Base-by-base conservation (phyloP, 2,113 vertebrate genomes). In the Corythoichthys haematopterus region DNA sequence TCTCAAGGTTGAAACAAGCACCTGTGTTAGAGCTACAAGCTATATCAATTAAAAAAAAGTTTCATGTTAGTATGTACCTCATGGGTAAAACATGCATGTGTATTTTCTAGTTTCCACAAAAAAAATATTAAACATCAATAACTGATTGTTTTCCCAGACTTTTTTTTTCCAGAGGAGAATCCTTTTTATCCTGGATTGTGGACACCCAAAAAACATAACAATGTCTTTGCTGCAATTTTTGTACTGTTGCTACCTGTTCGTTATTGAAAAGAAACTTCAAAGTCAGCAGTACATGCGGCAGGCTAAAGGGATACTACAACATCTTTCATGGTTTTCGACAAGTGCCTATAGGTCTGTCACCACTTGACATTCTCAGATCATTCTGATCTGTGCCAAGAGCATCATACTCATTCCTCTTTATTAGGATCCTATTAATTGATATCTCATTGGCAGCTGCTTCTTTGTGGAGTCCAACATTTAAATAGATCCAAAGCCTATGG, bases 401-500 rank as follows among this genome's bases (percentile, higher is more conserved):
- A 60, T 66, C 57, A 52, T 63, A 0, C 57, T 40, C 40, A 35
- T 14, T 40, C 4, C 2, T 55, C 43, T 60, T 79, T 40, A 69
- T 76, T 71, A 74, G 47, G 51, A 64, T 71, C 52, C 56, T 45
- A 64, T 71, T 61, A 69, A 58, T n/a, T 64, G 70, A 61, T 0
- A 16, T 20, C 43, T 66, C 43, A 66, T 50, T 64, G 65, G 53
- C 62, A 71, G 58, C 65, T 47, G 52, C 57, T 64, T 66, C n/a
- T 35, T 67, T 43, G 56, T 0, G 13, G n/a, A 28, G 59, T 47
- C n/a, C 40, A 28, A 59, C 14, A 16, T 28, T 53, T 20, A 65
- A 68, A 82, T 72, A 70, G 66, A 74, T 57, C 38, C 50, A 16
- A 9, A 71, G 71, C 76, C 71, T 15, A 13, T 13, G 2, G 68